Evolutionary conservation across 2,113 vertebrate species (phyloP), one percentile per base, ranked within the genome.

Genomic region (Astur gentilis): DNA sequence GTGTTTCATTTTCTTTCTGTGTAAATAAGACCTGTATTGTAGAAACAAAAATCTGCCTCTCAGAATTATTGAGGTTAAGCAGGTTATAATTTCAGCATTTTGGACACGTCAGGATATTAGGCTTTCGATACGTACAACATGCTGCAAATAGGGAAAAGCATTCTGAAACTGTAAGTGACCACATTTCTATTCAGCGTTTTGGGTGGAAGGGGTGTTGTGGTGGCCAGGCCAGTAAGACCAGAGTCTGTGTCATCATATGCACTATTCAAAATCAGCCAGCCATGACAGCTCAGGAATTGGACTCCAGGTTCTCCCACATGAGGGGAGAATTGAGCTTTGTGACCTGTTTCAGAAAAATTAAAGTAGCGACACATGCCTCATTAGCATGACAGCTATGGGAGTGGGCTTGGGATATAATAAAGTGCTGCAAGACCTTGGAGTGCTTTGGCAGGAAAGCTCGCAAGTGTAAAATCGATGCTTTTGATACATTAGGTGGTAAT

Each of bases 401-500:
- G 90, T 86, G 95, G 86, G 89, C 77, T 76, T 49, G 86, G 70
- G 52, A 7, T 64, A 22, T 94, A 92, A 96, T 95, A 93, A 95
- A 97, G 94, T 76, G 78, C 93, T 77, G 83, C 67, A 78, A 85
- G 95, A 95, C 90, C 94, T 95, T 50, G 83, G 93, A 89, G 88
- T 84, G 83, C 85, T 89, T 94, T 13, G 0, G 89, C 13, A 78
- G 89, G 75, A 91, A 93, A 88, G 84, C 89, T 93, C 21, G 2
- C 85, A 36, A 89, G 84, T 95, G 81, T 87, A 94, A 97, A 97
- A 97, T 97, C 88, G 7, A 97, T 97, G 94, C 47, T 92, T 95
- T 95, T 96, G 96, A 97, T 96, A 90, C 90, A 94, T 96, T 77
- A 92, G 93, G 88, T 96, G 90, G 96, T 93, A 94, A 97, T 95